Conservation (phyloP, 2,797 vertebrate species). For the Erethizon dorsatum region DNA sequence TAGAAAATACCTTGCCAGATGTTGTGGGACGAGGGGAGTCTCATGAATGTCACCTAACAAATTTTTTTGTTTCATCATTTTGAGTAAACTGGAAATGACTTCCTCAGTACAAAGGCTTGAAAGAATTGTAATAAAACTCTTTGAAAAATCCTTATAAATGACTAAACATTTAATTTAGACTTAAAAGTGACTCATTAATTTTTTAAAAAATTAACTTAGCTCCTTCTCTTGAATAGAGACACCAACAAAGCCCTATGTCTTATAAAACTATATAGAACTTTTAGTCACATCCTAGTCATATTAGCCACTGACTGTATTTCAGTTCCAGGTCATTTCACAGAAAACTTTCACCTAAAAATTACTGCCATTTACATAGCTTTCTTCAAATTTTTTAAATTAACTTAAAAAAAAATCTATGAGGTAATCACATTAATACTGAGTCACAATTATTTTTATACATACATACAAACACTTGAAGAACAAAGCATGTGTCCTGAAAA, state of each 20-base stretch:
- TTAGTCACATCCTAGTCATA: background rate
- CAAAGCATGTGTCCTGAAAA: background rate
- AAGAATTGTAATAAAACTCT: conserved; percentile 20
- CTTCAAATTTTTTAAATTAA: conserved; percentile 22
- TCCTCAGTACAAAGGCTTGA: conserved; percentile 42
- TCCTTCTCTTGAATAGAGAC: conserved; percentile 10
- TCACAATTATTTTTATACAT: conserved; percentile 53
- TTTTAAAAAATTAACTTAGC: conserved; percentile 47
- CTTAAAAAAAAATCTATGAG: conserved; percentile 42
- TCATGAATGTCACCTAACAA: conserved; percentile 4
- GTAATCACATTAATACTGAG: background rate
- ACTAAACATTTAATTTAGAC: conserved; percentile 43
- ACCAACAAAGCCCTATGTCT: background rate
- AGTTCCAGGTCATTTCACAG: conserved; percentile 8
- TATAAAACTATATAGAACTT: conserved; percentile 5
- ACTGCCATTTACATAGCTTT: background rate
- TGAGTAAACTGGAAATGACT: conserved; percentile 12
- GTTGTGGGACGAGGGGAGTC: background rate
- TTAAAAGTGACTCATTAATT: background rate
- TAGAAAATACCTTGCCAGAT: conserved; percentile 43
- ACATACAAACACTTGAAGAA: background rate
- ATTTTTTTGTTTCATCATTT: conserved; percentile 36
- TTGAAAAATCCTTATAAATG: conserved; percentile 20
- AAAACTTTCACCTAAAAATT: conserved; percentile 33
- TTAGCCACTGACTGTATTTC: conserved; percentile 13